Evolutionary conservation across 2,113 vertebrate species (phyloP), one percentile per base, ranked within the genome.

Genomic region (Myxocyprinus asiaticus): DNA sequence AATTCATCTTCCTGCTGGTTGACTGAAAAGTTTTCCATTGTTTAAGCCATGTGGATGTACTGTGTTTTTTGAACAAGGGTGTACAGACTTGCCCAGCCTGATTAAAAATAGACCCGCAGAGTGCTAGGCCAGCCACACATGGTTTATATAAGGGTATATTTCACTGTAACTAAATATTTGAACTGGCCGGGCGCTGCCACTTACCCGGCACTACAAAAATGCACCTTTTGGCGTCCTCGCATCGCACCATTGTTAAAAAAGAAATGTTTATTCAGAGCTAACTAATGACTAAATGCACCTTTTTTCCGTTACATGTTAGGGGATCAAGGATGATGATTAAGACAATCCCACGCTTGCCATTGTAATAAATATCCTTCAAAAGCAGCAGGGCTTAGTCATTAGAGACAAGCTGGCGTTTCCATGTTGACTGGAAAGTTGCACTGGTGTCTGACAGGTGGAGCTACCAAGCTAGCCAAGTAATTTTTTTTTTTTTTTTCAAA

Each of bases 81-180:
- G 62, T 22, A 48, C 43, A 70, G 56, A 22, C 56, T 47, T 9
- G n/a, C 48, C 44, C 81, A 22, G 44, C 10, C 10, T 22, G 61
- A n/a, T 80, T 79, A 77, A 82, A 82, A 82, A 72, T 82, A 82
- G 65, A n/a, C 12, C 22, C 5, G 33, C 51, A 67, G 64, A 56
- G 74, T 50, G 55, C 47, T 6, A 22, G 22, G 47, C 63, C 50
- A 48, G 61, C 61, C 22, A 15, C 66, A n/a, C 50, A 1, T 3
- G 56, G 53, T 83, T 81, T 81, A 83, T 81, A 51, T 61, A 44
- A 79, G 66, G 75, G 53, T 78, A 72, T 66, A 78, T 70, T 66
- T 78, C 69, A 69, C 69, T 63, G 68, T 22, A 67, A 65, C 75
- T 81, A 81, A 85, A 81, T 83, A 79, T 83, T 79, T 83, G 78